Conservation (phyloP, 2,113 vertebrate species). For the Limanda limanda region DNA sequence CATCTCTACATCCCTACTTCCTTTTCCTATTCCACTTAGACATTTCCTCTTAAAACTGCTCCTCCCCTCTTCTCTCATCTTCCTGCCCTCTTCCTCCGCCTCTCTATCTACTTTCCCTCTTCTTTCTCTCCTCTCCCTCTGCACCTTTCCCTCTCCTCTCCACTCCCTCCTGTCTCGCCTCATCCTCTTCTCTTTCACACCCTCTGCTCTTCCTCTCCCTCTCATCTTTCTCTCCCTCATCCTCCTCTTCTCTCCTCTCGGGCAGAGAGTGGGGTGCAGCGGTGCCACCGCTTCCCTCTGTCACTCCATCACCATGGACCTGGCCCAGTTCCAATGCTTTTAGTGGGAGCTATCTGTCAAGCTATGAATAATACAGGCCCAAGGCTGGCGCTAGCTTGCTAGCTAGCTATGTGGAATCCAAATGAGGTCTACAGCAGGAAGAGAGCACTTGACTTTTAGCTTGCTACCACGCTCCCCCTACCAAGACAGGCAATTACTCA, state of each 20-base stretch:
- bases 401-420: constrained; percentile 90
- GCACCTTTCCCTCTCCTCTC: not conserved
- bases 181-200: constrained; percentile 31
- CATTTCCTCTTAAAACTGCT: constrained; percentile 22
- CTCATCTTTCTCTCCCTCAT: not conserved
- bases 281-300: constrained; percentile 76
- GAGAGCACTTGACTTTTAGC: constrained; percentile 93
- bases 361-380: constrained; percentile 99
- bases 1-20: constrained; percentile 31
- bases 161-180: constrained; percentile 16
- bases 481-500: constrained; percentile 98
- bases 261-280: constrained; percentile 73
- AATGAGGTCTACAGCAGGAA: constrained; percentile 98
- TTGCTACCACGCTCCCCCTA: constrained; percentile 87
- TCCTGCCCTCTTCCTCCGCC: not conserved
- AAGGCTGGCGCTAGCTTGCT: constrained; percentile 87
- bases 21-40: constrained; percentile 6
- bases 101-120: not conserved
- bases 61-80: constrained; percentile 15
- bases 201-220: constrained; percentile 1
- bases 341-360: constrained; percentile 98
- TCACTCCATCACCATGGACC: constrained; percentile 86
- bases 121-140: not conserved
- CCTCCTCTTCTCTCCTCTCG: constrained; percentile 11
- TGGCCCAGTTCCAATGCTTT: constrained; percentile 97